Evolutionary conservation across 2,797 vertebrate species (phyloP).

Genomic region (Tamandua tetradactyla): DNA sequence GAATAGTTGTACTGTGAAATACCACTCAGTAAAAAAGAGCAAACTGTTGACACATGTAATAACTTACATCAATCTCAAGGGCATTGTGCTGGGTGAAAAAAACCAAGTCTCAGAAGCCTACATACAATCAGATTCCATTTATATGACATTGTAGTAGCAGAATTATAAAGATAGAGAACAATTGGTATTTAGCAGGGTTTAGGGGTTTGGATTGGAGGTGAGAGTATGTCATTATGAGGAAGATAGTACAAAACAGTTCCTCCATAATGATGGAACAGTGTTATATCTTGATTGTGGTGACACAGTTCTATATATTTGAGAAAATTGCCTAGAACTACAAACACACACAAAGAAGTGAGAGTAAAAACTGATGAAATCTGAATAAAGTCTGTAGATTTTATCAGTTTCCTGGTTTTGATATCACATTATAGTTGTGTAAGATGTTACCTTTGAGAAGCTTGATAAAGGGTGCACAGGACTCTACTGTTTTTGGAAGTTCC

Average conservation of each 20-base stretch:
- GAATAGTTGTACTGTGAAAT: not conserved
- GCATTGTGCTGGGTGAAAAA: not conserved
- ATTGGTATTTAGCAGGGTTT: not conserved
- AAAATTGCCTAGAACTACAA: not conserved
- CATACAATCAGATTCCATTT: not conserved
- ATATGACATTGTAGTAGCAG: not conserved
- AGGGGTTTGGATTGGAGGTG: not conserved
- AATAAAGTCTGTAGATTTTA: not conserved
- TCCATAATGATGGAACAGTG: not conserved
- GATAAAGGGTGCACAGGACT: not conserved
- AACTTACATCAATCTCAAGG: not conserved
- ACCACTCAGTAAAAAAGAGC: not conserved
- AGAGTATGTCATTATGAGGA: not conserved
- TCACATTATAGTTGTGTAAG: not conserved
- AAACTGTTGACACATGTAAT: not conserved
- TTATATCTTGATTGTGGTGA: not conserved
- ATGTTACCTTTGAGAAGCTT: not conserved
- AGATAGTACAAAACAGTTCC: not conserved
- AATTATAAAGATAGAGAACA: not conserved
- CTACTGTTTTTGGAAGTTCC: not conserved
- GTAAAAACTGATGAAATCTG: not conserved
- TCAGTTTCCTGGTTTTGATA: not conserved
- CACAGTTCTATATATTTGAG: not conserved
- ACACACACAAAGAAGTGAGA: fast-evolving
- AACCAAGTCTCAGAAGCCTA: not conserved